Conservation (phyloP, 1,140 invertebrate genomes). For the Lasioglossum baleicum region DNA sequence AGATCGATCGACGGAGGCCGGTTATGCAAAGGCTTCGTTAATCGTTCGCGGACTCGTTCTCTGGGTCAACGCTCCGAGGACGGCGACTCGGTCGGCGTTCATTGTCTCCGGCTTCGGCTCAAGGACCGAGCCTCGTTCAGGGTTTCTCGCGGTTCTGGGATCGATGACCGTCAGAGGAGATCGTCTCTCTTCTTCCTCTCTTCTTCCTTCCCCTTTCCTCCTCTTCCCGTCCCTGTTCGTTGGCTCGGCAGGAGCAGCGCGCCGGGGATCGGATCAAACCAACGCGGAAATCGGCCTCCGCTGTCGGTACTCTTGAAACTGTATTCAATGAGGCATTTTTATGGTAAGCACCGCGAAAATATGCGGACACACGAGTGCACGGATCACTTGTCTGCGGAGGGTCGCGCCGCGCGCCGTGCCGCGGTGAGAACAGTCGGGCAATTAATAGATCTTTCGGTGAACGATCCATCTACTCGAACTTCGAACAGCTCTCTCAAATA, state of each 20-base stretch:
- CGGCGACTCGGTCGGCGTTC: constrained; percentile 39
- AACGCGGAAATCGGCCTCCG: constrained; percentile 31
- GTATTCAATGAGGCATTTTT: not conserved
- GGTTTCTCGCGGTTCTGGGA: constrained; percentile 51
- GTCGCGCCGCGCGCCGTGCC: no score
- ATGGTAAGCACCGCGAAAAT: not conserved
- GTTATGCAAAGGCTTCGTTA: constrained; percentile 60
- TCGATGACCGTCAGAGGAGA: constrained; percentile 57
- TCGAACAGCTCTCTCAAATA: no score
- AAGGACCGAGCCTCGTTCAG: constrained; percentile 54
- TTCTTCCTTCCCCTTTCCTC: not conserved
- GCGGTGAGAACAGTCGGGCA: no score
- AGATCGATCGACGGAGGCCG: constrained; percentile 50
- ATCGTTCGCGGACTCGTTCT: constrained; percentile 54
- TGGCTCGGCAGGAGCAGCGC: constrained; percentile 1
- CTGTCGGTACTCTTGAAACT: not conserved
- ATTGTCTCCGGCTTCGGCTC: constrained; percentile 57
- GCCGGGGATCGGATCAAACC: constrained; percentile 7
- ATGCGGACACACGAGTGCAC: not conserved
- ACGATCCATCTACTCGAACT: no score
- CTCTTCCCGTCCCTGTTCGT: not conserved
- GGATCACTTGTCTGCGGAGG: no score
- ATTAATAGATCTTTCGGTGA: no score
- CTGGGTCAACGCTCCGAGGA: constrained; percentile 61
- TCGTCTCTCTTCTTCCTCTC: constrained; percentile 4